phyloP scores from a whole-genome alignment of 2,888 invertebrate genomes.

The Lottia scabra region DNA sequence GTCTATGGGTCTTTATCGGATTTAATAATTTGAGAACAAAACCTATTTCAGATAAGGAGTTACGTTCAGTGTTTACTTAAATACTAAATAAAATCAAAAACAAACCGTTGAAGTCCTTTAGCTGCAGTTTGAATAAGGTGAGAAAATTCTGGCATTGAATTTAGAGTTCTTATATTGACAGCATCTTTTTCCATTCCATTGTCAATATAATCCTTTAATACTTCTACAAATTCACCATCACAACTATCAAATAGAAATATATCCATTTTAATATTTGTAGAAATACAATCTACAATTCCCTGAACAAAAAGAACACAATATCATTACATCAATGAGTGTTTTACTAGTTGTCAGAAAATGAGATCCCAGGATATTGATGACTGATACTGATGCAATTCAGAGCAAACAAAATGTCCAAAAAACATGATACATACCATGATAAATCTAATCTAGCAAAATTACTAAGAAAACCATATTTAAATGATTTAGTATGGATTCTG shows the following conservation, averaged over 20 bases:
- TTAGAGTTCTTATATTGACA: constrained; percentile 32
- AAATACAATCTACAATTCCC: too few relatives aligned
- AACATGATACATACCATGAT: constrained; percentile 44
- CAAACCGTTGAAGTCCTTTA: constrained; percentile 54
- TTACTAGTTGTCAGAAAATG: too few relatives aligned
- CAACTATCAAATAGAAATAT: constrained; percentile 43
- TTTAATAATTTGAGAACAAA: too few relatives aligned
- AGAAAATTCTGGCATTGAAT: constrained; percentile 53
- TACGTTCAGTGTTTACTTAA: too few relatives aligned
- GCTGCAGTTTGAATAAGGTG: constrained; percentile 54
- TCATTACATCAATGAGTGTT: too few relatives aligned
- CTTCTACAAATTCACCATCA: constrained; percentile 58
- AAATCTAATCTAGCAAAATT: constrained; percentile 58
- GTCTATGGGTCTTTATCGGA: too few relatives aligned
- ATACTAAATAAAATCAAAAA: neutral
- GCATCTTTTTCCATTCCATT: constrained; percentile 57
- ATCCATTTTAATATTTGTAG: neutral
- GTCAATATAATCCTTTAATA: constrained; percentile 58
- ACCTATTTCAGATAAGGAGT: too few relatives aligned
- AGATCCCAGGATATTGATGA: too few relatives aligned
- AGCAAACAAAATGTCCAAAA: too few relatives aligned
- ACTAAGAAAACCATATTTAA: constrained; percentile 43
- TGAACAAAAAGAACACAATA: too few relatives aligned
- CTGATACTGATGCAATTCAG: too few relatives aligned
- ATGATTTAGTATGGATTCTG: constrained; percentile 21